Base-by-base conservation (phyloP, 2,888 invertebrate species). In the Laothoe populi region DNA sequence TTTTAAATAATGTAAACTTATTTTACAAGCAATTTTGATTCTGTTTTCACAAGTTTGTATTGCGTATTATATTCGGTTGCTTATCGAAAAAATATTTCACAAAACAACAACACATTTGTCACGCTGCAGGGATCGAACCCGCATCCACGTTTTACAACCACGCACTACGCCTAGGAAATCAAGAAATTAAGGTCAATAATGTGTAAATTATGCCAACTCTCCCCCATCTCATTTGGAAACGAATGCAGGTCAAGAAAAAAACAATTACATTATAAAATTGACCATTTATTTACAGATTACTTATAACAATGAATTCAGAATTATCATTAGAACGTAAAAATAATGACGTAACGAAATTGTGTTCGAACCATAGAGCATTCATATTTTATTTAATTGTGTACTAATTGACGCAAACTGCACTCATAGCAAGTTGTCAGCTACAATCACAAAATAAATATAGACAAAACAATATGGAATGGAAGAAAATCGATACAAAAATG, bases 261-360 rank as follows among this genome's bases (percentile, higher is more conserved):
- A 35, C 19, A 19, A 44, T 1, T 8, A 49, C 31, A 35, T 62
- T 61, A 46, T 59, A 66, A 72, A 78, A 80, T 74, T 75, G 65
- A 77, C 71, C 68, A 76, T 86, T 83, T 86, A 86, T 86, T 86
- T 86, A 86, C 86, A 86, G 71, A 76, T 79, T 31, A 53, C 31
- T 35, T 53, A 63, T 67, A 73, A 70, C 64, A 73, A 67, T 70
- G 65, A 69, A 69, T 66, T 57, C 63, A 64, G 63, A 70, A 66
- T 68, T 66, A 67, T 35, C 44, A 60, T 64, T 68, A 64, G 69
- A 71, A 69, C 65, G 61, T 64, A 68, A 63, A 64, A 63, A 63
- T 63, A 63, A 62, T 40, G 24, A 63, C 59, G 59, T 63, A 70
- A 66, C 62, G 63, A 60, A 63, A 63, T 48, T 62, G 65, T 53